Evolutionary conservation across 2,888 invertebrate genomes (phyloP), one percentile per base, ranked within the genome.

Genomic region (Chrysotoxum bicinctum): DNA sequence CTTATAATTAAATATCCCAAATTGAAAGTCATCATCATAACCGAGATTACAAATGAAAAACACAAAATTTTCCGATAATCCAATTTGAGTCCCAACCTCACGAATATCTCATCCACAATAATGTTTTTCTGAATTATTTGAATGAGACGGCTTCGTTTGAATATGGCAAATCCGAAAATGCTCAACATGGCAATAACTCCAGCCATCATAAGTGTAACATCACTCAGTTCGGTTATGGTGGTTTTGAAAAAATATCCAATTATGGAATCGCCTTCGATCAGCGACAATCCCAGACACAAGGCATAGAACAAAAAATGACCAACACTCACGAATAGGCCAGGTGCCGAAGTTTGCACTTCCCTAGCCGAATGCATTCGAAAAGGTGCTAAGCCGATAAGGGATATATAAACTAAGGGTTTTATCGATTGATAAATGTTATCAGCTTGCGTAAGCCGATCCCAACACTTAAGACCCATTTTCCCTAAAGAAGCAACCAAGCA

Each of bases 161-260:
- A 89, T 40, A 90, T 89, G 6, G 90, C 89, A 35, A 90, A 90
- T 1, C 90, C 89, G 23, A 91, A 91, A 23, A 91, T 91, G 1
- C 90, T 90, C n/a, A 89, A 78, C 89, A 91, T 90, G 26, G 91
- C 90, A 45, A 90, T 89, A 37, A 91, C 89, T 10, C 91, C 91
- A 5, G 90, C 91, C 12, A 91, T 37, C 5, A 90, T 87, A 3
- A 92, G 88, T 0, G 91, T 89, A 16, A 88, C 88, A 78, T 91
- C 91, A 62, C 91, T 91, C 80, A 91, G 37, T 6, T 90, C 89
- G 2, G 92, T 91, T 1, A 91, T 90, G 58, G 90, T 91, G 3
- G 91, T 91, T 76, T 91, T 90, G 62, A 91, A 92, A 81, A 91
- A 91, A 79, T 91, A 92, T 21, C 91, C 91, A 52, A 91, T 91